These are phyloP conservation scores for Paedocypris micromegethes DNA, from an alignment of 2,797 vertebrate species.

Conservation along the genomic window DNA sequence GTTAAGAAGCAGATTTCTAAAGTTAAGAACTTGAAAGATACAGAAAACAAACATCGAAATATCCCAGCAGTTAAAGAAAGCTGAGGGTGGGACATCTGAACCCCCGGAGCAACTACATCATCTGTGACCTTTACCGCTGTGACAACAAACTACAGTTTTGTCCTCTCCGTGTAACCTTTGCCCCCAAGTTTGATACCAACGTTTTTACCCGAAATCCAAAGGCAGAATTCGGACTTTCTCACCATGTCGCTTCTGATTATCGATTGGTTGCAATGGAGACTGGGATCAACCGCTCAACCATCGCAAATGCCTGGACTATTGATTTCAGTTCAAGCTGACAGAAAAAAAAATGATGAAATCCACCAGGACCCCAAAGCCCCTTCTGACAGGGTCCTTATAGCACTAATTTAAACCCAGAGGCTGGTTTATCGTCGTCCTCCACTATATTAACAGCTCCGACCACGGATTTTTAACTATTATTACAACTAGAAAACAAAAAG, in stretches of 20 bases:
- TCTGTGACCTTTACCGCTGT: constrained; percentile 4
- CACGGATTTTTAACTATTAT: not conserved
- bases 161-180: constrained; percentile 12
- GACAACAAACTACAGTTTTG: not conserved
- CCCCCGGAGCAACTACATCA: not conserved
- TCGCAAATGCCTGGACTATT: constrained; percentile 38
- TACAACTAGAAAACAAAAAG: not conserved
- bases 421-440: not conserved
- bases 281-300: constrained; percentile 32
- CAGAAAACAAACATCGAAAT: too few species aligned
- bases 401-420: constrained; percentile 33
- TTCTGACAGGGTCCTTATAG: constrained; percentile 38
- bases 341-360: constrained; percentile 42
- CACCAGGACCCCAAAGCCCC: constrained; percentile 26
- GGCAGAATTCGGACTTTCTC: constrained; percentile 17
- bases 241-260: constrained; percentile 35
- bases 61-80: not conserved
- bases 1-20: too few species aligned
- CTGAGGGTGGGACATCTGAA: not conserved
- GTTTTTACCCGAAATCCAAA: constrained; percentile 18
- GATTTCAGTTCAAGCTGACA: constrained; percentile 52
- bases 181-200: constrained; percentile 2
- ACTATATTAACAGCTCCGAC: constrained; percentile 1
- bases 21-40: too few species aligned
- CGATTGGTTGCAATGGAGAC: constrained; percentile 39